Base-by-base conservation (phyloP, 2,888 invertebrate species). In the Malthinus flaveolus region DNA sequence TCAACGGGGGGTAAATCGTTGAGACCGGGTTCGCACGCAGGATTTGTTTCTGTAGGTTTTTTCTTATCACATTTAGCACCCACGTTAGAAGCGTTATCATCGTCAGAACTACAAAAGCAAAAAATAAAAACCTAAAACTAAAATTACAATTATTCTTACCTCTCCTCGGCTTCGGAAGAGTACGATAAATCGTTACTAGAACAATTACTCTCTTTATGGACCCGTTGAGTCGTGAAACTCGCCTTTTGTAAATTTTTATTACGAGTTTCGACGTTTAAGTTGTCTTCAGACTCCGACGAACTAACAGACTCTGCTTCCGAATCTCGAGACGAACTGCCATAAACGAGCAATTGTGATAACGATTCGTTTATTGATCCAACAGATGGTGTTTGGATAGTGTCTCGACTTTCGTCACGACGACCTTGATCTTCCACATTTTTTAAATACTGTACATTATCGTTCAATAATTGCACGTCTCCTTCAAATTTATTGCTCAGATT, bases 1-100 rank as follows among this genome's bases (percentile, higher is more conserved):
- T 93, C 89, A 56, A 94, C 90, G 0, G 90, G 91, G 0, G 93
- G 93, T 57, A 93, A 79, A 71, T 92, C 88, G 56, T 88, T 87
- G 4, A 90, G 76, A 1, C 44, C 42, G 23, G 58, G 35, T 11
- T 62, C 62, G 7, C 56, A 48, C 7, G 54, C 42, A 37, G 35
- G 46, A 10, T 44, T 44, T 34, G 50, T 15, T 48, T 59, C 49
- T 31, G 42, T 32, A 42, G 13, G 15, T 7, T 44, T 32, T 46
- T 47, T 23, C 23, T n/a, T 15, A 23, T 42, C 37, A 12, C 53
- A 50, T n/a, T 36, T 59, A 1, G 59, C 59, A 31, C 39, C 59
- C 11, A 42, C 39, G 39, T 23, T 42, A 23, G 39, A 42, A 23
- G 13, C 39, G 1, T 42, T 23, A 5, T 42, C 39, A 23, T 23